Evolutionary conservation across 2,888 invertebrate genomes (phyloP).

Genomic region (Ochropleura leucogaster): DNA sequence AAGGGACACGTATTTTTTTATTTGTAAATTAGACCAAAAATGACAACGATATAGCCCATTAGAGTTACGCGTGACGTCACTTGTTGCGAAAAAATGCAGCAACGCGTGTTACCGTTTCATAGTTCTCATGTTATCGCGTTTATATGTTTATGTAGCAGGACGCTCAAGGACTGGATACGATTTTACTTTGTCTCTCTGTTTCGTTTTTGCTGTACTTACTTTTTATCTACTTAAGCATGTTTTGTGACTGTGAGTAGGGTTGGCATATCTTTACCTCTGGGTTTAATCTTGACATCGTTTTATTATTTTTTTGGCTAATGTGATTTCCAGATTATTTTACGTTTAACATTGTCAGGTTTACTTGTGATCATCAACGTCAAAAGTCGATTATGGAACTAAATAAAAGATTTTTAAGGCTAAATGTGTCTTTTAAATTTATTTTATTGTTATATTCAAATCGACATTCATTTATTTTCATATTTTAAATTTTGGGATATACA

Average conservation of each 20-base stretch:
- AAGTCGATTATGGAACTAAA: not conserved
- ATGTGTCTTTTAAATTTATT: not conserved
- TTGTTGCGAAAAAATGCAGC: too few relatives aligned
- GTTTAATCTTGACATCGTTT: slow-evolving; percentile 27
- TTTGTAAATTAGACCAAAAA: too few relatives aligned
- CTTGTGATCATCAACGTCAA: not conserved
- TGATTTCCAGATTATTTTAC: slow-evolving; percentile 10
- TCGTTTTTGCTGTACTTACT: slow-evolving; percentile 23
- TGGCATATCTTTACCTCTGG: slow-evolving; percentile 27
- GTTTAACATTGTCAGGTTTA: slow-evolving; percentile 6
- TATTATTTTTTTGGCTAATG: slow-evolving; percentile 16
- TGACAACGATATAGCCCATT: too few relatives aligned
- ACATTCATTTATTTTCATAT: too few relatives aligned
- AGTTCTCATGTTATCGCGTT: slow-evolving; percentile 17
- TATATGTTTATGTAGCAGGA: slow-evolving; percentile 21
- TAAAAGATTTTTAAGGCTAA: not conserved
- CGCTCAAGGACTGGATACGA: slow-evolving; percentile 25
- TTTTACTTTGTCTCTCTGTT: slow-evolving; percentile 26
- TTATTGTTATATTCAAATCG: not conserved
- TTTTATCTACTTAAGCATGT: slow-evolving; percentile 29
- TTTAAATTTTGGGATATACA: too few relatives aligned
- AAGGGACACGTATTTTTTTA: too few relatives aligned
- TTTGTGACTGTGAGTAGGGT: slow-evolving; percentile 33
- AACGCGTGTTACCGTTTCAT: slow-evolving; percentile 9
- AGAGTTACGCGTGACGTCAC: too few relatives aligned